Conservation (phyloP, 2,113 vertebrate species). For the Lates calcarifer region DNA sequence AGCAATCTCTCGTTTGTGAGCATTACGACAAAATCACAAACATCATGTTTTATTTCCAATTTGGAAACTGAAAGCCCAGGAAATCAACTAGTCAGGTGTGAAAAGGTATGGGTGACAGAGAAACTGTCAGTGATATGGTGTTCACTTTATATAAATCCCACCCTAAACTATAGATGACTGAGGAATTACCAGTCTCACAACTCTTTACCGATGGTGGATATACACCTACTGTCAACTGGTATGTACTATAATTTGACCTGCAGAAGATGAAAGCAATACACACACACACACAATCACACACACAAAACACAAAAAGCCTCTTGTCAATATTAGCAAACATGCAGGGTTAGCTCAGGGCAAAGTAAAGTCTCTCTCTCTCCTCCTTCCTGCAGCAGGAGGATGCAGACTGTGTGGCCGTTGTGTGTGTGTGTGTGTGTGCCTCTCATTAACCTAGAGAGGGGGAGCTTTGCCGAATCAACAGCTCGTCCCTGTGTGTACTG, state of each 20-base stretch:
- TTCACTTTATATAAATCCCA: too few relatives aligned
- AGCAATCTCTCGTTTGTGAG: too few relatives aligned
- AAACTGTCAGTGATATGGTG: too few relatives aligned
- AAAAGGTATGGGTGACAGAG: too few relatives aligned
- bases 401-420: slow-evolving; percentile 22
- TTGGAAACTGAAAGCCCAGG: too few relatives aligned
- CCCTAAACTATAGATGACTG: too few relatives aligned
- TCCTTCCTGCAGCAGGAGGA: slow-evolving; percentile 9
- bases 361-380: slow-evolving; percentile 8
- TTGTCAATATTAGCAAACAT: slow-evolving; percentile 39
- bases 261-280: not conserved
- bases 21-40: too few relatives aligned
- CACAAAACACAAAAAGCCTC: not conserved
- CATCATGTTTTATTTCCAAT: too few relatives aligned
- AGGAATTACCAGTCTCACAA: not conserved
- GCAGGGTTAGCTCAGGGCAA: slow-evolving; percentile 11
- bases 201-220: not conserved
- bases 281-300: slow-evolving; percentile 12
- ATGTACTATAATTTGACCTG: slow-evolving; percentile 7
- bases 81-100: too few relatives aligned
- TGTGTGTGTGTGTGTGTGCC: slow-evolving; percentile 29
- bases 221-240: not conserved
- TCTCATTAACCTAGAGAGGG: slow-evolving; percentile 56
- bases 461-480: slow-evolving; percentile 68
- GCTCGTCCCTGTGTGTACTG: slow-evolving; percentile 57